A percentile compares a stretch with the other conserved stretches of the same genome.
These are phyloP conservation scores for Tetramorium parvispinum DNA, from an alignment of 1,140 invertebrate genomes.

Conservation along the genomic window DNA sequence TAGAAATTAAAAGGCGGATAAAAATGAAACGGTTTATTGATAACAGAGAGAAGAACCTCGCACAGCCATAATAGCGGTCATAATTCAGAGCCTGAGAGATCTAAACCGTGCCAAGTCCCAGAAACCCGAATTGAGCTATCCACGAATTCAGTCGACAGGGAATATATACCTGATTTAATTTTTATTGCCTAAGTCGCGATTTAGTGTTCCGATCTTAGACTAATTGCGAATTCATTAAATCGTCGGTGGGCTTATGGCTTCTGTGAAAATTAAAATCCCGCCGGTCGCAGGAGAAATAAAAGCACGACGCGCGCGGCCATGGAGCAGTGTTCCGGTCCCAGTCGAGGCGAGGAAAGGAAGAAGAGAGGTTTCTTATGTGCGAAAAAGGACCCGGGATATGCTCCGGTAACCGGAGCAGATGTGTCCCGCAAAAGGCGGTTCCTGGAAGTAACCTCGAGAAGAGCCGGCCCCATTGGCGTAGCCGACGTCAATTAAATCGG, in stretches of 20 bases:
- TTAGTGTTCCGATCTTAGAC: background rate
- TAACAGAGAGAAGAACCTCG: background rate
- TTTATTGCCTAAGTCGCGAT: conserved; percentile 9
- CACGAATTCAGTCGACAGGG: background rate
- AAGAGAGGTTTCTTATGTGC: conserved; percentile 45
- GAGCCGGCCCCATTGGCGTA: conserved; percentile 45
- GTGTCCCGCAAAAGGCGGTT: conserved; percentile 67
- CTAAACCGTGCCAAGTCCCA: background rate
- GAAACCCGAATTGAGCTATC: conserved; percentile 26
- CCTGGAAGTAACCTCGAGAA: conserved; percentile 66
- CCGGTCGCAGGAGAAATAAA: conserved; percentile 11
- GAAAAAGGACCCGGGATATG: conserved; percentile 62
- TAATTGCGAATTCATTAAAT: conserved; percentile 48
- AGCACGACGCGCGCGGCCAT: background rate
- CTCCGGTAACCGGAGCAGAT: conserved; percentile 73
- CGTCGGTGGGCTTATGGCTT: background rate
- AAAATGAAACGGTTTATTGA: conserved; percentile 58
- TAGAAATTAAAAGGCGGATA: conserved; percentile 43
- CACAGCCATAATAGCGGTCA: background rate
- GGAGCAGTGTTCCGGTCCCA: conserved; percentile 24
- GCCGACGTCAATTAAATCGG: conserved; percentile 55
- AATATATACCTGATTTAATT: background rate
- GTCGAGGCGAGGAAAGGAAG: conserved; percentile 4
- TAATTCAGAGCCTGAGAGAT: conserved; percentile 32
- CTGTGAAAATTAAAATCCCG: conserved; percentile 29